These are phyloP conservation scores for Trissolcus basalis DNA, from an alignment of 1,140 invertebrate genomes.

Conservation along the genomic window DNA sequence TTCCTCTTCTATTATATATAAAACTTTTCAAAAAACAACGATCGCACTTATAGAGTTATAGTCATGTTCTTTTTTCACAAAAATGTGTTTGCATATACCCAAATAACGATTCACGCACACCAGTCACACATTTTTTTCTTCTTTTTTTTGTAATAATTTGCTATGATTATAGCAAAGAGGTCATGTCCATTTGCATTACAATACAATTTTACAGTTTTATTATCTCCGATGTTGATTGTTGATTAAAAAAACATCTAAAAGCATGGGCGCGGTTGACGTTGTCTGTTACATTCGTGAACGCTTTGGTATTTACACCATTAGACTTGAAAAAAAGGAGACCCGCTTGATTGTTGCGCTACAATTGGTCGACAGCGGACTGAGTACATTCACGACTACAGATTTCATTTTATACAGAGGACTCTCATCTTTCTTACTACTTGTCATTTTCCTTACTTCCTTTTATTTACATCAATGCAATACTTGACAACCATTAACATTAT, in stretches of 20 bases:
- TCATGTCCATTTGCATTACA: slow-evolving; percentile 4
- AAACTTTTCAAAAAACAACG: slow-evolving; percentile 54
- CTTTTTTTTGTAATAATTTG: no score
- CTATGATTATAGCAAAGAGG: slow-evolving; percentile 13
- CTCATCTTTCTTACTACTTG: slow-evolving; percentile 20
- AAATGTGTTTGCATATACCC: slow-evolving; percentile 19
- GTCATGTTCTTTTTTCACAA: slow-evolving; percentile 37
- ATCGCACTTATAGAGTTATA: slow-evolving; percentile 46
- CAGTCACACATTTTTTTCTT: slow-evolving; percentile 27
- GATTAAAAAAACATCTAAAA: no score
- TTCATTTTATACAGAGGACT: slow-evolving; percentile 49
- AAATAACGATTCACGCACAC: slow-evolving; percentile 25
- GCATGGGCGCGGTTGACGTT: slow-evolving; percentile 6
- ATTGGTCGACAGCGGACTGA: slow-evolving; percentile 8
- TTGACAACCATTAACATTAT: slow-evolving; percentile 50
- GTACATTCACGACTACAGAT: slow-evolving; percentile 39
- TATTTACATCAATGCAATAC: slow-evolving; percentile 54
- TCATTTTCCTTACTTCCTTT: slow-evolving; percentile 4
- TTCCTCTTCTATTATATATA: slow-evolving; percentile 23
- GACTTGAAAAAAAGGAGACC: slow-evolving; percentile 10
- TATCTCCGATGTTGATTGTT: not conserved
- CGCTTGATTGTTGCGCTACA: slow-evolving; percentile 17
- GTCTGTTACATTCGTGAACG: slow-evolving; percentile 37
- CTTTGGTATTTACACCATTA: slow-evolving; percentile 51
- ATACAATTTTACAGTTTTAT: slow-evolving; percentile 15